phyloP scores from a whole-genome alignment of 2,888 invertebrate genomes.

The Charanyca ferruginea region DNA sequence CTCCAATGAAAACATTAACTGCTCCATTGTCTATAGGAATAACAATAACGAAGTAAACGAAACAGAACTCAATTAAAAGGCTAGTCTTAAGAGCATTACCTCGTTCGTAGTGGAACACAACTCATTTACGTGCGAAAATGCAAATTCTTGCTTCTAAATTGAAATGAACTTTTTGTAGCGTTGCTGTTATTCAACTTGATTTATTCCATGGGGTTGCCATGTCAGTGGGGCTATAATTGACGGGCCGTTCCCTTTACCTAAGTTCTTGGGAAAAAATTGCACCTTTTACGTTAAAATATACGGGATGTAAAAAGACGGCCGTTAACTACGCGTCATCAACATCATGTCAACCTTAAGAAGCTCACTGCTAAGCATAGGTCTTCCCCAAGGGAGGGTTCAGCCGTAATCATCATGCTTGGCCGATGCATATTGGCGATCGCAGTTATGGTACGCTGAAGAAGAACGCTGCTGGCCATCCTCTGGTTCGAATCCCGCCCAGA shows the following conservation, averaged over 20 bases:
- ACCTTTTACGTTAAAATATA: conserved; percentile 50
- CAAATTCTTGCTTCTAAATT: conserved; percentile 36
- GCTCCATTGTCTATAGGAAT: conserved; percentile 22
- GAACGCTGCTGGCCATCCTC: too few relatives aligned
- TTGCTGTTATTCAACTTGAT: conserved; percentile 65
- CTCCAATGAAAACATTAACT: conserved; percentile 29
- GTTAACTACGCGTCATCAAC: neutral
- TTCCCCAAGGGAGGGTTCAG: too few relatives aligned
- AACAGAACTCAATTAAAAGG: conserved; percentile 49
- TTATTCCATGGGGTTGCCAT: conserved; percentile 66
- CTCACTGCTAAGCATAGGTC: too few relatives aligned
- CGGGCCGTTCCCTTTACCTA: conserved; percentile 56
- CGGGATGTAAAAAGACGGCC: neutral
- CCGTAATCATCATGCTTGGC: too few relatives aligned
- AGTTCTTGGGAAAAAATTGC: conserved; percentile 57
- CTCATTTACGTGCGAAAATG: conserved; percentile 38
- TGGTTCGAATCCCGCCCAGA: too few relatives aligned
- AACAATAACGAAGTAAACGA: conserved; percentile 23
- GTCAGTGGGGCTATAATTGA: conserved; percentile 70
- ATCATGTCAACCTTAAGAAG: too few relatives aligned
- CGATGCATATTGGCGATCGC: too few relatives aligned
- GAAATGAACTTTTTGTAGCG: conserved; percentile 58
- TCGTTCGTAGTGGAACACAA: conserved; percentile 13
- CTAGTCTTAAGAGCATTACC: conserved; percentile 8
- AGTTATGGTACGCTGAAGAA: too few relatives aligned